phyloP scores from a whole-genome alignment of 2,888 invertebrate genomes.

The Plebejus anna region DNA sequence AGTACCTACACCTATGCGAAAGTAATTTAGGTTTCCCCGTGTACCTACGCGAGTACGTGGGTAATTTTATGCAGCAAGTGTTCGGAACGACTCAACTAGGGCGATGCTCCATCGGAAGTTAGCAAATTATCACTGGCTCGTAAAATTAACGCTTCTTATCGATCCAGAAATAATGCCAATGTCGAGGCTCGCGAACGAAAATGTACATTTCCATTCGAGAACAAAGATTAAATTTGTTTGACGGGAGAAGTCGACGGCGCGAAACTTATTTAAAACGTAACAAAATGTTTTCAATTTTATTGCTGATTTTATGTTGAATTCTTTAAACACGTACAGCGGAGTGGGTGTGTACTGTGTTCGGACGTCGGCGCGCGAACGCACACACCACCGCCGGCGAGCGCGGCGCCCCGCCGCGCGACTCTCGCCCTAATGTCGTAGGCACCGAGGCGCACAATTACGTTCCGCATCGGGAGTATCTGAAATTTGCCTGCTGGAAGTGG shows the following conservation, averaged over 20 bases:
- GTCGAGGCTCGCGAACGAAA: constrained; percentile 48
- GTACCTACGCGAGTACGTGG: constrained; percentile 43
- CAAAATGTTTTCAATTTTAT: constrained; percentile 80
- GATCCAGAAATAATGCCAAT: constrained; percentile 73
- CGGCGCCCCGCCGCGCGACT: constrained; percentile 46
- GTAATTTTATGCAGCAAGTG: constrained; percentile 71
- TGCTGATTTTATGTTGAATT: constrained; percentile 79
- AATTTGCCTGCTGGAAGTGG: constrained; percentile 80
- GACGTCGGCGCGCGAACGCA: constrained; percentile 53
- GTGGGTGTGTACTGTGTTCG: constrained; percentile 59
- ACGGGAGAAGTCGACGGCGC: constrained; percentile 47
- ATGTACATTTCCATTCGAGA: constrained; percentile 52
- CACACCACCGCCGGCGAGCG: constrained; percentile 51
- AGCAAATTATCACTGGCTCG: constrained; percentile 79
- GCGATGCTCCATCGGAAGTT: constrained; percentile 77
- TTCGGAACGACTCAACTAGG: constrained; percentile 74
- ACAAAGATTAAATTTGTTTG: constrained; percentile 61
- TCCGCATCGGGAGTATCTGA: constrained; percentile 60
- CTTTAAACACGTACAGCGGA: constrained; percentile 68
- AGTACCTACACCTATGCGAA: constrained; percentile 22
- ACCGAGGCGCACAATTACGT: constrained; percentile 59
- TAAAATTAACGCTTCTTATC: constrained; percentile 80
- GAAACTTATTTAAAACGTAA: constrained; percentile 78
- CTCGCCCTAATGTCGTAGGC: constrained; percentile 50
- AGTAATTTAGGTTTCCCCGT: constrained; percentile 34